Evolutionary conservation across 2,113 vertebrate species (phyloP).

Genomic region (Nipponia nippon): DNA sequence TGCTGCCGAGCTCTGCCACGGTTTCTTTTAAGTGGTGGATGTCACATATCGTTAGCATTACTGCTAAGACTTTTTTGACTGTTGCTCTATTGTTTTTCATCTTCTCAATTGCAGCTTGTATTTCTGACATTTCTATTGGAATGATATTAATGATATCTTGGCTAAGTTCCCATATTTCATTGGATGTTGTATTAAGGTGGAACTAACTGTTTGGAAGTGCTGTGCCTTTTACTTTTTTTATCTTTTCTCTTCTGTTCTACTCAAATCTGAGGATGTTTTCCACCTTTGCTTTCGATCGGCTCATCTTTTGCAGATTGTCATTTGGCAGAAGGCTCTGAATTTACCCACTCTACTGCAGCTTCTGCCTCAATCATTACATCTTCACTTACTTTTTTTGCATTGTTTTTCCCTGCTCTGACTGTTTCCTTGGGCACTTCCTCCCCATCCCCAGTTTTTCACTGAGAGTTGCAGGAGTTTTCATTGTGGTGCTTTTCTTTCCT

Average conservation of each 20-base stretch:
- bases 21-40: not conserved
- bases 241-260: not conserved
- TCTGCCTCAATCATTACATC: not conserved
- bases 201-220: not conserved
- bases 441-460: not conserved
- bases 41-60: not conserved
- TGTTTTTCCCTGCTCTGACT: not conserved
- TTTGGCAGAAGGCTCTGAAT: not conserved
- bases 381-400: not conserved
- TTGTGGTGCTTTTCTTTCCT: not conserved
- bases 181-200: not conserved
- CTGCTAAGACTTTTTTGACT: not conserved
- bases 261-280: not conserved
- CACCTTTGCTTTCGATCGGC: not conserved
- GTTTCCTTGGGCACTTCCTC: not conserved
- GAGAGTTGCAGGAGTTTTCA: not conserved
- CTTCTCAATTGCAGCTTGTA: not conserved
- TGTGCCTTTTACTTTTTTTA: not conserved
- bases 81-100: not conserved
- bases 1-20: fast-evolving
- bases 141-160: not conserved
- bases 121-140: not conserved
- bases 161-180: not conserved
- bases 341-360: not conserved
- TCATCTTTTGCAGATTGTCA: not conserved